Percentiles rank a stretch among this genome's conserved stretches.
These are phyloP conservation scores for Pogonophryne albipinna DNA, from an alignment of 2,797 vertebrate species.

Conservation along the genomic window DNA sequence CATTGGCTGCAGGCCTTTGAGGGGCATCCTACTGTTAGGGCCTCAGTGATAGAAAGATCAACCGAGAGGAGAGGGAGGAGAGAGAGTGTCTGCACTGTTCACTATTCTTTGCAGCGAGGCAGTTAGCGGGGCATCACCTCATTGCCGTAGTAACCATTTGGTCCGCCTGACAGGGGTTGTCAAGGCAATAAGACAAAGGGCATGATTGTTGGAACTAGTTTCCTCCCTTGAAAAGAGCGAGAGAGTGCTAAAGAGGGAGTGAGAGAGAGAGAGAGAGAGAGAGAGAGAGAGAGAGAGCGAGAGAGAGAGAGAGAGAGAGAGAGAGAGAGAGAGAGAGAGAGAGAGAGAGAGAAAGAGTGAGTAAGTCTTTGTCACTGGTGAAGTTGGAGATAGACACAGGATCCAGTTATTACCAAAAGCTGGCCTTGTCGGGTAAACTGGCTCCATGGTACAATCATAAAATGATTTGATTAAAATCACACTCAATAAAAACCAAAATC, in stretches of 20 bases:
- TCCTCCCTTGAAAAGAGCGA: conserved; percentile 82
- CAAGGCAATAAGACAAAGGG: conserved; percentile 86
- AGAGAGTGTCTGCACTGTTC: conserved; percentile 62
- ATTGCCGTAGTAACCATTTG: conserved; percentile 84
- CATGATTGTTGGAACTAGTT: conserved; percentile 84
- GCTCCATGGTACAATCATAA: conserved; percentile 42
- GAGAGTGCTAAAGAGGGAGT: conserved; percentile 71
- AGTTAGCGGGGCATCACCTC: conserved; percentile 84
- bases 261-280: conserved; percentile 70
- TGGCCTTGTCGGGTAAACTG: conserved; percentile 57
- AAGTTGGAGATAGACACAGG: conserved; percentile 81
- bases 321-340: conserved; percentile 62
- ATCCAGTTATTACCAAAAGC: conserved; percentile 79
- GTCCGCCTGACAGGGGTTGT: conserved; percentile 82
- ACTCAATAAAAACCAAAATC: conserved; percentile 19
- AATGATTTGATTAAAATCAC: conserved; percentile 1
- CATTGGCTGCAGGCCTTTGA: conserved; percentile 53
- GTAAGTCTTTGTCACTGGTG: conserved; percentile 78
- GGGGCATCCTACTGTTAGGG: conserved; percentile 69
- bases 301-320: conserved; percentile 58
- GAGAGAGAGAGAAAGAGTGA: conserved; percentile 23
- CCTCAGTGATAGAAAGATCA: conserved; percentile 65
- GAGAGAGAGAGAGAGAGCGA: too few relatives aligned
- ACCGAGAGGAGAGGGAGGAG: conserved; percentile 40
- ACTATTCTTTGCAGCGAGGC: conserved; percentile 76